A percentile compares a stretch with the other conserved stretches of the same genome.
These are phyloP conservation scores for Falcunculus frontatus DNA, from an alignment of 2,113 vertebrate species.

Conservation along the genomic window DNA sequence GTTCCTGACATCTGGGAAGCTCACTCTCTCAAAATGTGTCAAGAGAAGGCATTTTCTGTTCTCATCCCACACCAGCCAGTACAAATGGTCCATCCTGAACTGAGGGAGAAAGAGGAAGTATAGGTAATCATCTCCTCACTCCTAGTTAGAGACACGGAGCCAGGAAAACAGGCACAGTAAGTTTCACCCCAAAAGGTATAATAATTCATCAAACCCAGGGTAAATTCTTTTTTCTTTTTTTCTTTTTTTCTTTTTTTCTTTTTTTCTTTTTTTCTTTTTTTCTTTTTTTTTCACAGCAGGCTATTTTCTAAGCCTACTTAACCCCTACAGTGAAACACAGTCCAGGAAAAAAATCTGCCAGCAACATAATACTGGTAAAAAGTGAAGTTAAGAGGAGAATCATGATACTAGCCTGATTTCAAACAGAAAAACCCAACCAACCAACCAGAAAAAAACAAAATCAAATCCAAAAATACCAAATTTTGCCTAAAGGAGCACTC, in stretches of 20 bases:
- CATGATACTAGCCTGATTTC: neutral
- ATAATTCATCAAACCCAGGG: neutral
- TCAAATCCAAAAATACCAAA: accelerated
- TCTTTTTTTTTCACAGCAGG: neutral
- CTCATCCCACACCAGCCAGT: neutral
- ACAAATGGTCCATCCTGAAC: neutral
- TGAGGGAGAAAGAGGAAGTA: neutral
- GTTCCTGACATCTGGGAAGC: neutral
- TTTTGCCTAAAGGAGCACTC: neutral
- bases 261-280: too few species aligned
- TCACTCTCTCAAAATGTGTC: neutral
- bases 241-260: too few species aligned
- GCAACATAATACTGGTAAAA: neutral
- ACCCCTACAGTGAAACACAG: neutral
- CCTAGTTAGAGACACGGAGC: neutral
- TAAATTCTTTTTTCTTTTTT: too few species aligned
- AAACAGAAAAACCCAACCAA: neutral
- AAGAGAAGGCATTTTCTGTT: neutral
- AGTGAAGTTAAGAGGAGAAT: neutral
- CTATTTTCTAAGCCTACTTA: neutral
- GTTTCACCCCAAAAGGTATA: neutral
- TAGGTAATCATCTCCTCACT: neutral
- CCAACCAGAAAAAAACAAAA: neutral
- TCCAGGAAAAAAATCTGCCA: neutral
- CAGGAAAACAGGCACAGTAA: neutral